phyloP scores from a whole-genome alignment of 2,888 invertebrate genomes.

The Melieria omissa region DNA sequence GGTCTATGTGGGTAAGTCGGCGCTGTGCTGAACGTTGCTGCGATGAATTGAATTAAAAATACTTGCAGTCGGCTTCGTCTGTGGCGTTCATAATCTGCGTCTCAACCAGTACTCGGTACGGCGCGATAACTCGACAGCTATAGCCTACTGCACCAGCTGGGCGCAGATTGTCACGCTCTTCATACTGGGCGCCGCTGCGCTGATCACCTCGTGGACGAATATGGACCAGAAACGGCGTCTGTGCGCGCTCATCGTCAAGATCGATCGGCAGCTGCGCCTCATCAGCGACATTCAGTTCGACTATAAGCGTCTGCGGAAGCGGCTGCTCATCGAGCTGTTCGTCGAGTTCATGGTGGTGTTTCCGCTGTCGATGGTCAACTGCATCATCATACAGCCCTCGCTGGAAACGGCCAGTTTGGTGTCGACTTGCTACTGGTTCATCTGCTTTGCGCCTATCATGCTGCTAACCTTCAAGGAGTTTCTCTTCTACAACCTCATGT shows the following conservation, averaged over 20 bases:
- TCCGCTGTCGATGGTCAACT: constrained; percentile 55
- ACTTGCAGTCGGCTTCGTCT: constrained; percentile 48
- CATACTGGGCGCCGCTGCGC: constrained; percentile 43
- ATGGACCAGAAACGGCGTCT: constrained; percentile 43
- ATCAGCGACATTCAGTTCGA: constrained; percentile 41
- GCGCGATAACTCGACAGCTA: constrained; percentile 38
- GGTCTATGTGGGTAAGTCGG: constrained; percentile 43
- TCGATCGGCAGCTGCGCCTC: constrained; percentile 47
- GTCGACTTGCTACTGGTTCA: constrained; percentile 53
- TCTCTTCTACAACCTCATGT: constrained; percentile 54
- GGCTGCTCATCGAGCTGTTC: constrained; percentile 46
- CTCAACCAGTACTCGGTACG: constrained; percentile 35
- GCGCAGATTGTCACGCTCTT: constrained; percentile 52
- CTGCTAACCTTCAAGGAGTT: constrained; percentile 53
- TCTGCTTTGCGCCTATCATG: constrained; percentile 54
- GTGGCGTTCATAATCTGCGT: constrained; percentile 44
- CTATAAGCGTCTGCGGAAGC: constrained; percentile 44
- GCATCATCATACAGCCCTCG: constrained; percentile 49
- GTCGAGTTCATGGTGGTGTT: constrained; percentile 48
- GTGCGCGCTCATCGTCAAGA: constrained; percentile 45
- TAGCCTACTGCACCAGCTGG: constrained; percentile 51
- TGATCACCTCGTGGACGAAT: constrained; percentile 51
- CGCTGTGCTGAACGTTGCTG: background rate
- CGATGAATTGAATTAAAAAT: background rate
- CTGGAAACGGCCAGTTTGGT: constrained; percentile 20